These are phyloP conservation scores for Stigmatopora argus DNA, from an alignment of 2,113 vertebrate genomes.

Conservation along the genomic window DNA sequence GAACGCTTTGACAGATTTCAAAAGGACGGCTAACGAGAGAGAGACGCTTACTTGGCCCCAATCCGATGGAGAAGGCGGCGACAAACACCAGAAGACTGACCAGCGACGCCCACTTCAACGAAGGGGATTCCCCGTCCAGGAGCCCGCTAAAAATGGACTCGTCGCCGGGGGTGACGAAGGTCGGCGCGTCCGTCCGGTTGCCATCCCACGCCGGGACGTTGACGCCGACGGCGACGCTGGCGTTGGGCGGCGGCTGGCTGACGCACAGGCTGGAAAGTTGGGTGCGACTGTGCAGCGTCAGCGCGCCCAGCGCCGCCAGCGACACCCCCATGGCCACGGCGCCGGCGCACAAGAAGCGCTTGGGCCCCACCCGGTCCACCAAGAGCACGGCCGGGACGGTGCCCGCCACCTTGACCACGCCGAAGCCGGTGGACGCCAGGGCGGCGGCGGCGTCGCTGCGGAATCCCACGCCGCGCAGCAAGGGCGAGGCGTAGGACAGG, in stretches of 20 bases:
- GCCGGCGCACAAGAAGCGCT: conserved; percentile 84
- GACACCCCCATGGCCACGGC: conserved; percentile 83
- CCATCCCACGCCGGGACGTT: conserved; percentile 29
- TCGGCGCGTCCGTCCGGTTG: conserved; percentile 36
- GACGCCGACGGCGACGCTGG: conserved; percentile 30
- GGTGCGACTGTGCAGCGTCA: conserved; percentile 79
- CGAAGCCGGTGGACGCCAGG: conserved; percentile 88
- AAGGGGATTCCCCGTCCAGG: conserved; percentile 48
- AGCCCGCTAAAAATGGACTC: conserved; percentile 2
- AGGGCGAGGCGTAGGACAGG: conserved; percentile 88
- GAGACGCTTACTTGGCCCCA: conserved; percentile 98
- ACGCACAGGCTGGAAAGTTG: conserved; percentile 80
- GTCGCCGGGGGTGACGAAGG: conserved; percentile 24
- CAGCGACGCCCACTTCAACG: conserved; percentile 84
- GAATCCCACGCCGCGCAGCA: conserved; percentile 89
- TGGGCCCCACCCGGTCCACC: conserved; percentile 87
- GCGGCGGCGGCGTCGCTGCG: conserved; percentile 86
- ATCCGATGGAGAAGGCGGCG: conserved; percentile 88
- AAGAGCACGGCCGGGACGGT: conserved; percentile 84
- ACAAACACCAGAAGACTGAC: conserved; percentile 85
- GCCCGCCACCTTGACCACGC: conserved; percentile 84
- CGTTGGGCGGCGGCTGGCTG: conserved; percentile 61
- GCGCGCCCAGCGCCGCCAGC: conserved; percentile 73
- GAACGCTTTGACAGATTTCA: too few relatives aligned
- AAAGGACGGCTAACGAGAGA: too few relatives aligned